Evolutionary conservation across 2,797 vertebrate species (phyloP).

Genomic region (Pangasius mekongensis): DNA sequence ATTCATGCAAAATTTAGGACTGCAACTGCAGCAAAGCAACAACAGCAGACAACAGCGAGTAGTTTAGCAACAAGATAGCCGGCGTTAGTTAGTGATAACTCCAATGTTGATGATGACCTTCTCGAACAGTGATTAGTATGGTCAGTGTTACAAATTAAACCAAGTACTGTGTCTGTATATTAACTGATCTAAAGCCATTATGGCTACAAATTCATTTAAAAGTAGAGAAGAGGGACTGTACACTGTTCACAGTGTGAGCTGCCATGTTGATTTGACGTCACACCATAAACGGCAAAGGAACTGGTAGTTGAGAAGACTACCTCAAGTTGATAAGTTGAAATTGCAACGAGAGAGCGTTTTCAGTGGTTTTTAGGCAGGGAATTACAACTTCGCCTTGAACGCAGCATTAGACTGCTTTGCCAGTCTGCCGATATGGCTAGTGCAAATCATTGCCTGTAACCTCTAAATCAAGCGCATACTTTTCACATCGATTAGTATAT

Average conservation of each 20-base stretch:
- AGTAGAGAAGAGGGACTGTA: background rate
- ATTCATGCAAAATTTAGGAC: no score
- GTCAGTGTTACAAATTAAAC: no score
- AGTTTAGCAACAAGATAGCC: background rate
- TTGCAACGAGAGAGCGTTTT: background rate
- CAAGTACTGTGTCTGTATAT: background rate
- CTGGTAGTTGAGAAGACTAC: background rate
- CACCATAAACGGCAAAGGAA: background rate
- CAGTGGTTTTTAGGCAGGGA: background rate
- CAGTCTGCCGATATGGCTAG: no score
- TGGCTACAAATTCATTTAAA: background rate
- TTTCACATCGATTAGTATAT: background rate
- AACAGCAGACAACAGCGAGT: no score
- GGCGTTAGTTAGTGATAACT: no score
- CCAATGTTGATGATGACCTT: no score
- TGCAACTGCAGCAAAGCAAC: no score
- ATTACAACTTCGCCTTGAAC: no score
- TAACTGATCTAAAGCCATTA: background rate
- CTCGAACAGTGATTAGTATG: no score
- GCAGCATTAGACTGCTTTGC: no score
- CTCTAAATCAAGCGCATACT: background rate
- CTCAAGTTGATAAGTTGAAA: background rate
- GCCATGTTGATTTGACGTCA: background rate
- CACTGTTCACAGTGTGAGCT: background rate
- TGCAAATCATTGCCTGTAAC: background rate